A percentile compares a stretch with the other conserved stretches of the same genome.
phyloP scores from a whole-genome alignment of 2,797 vertebrate genomes.

The Vespertilio murinus region DNA sequence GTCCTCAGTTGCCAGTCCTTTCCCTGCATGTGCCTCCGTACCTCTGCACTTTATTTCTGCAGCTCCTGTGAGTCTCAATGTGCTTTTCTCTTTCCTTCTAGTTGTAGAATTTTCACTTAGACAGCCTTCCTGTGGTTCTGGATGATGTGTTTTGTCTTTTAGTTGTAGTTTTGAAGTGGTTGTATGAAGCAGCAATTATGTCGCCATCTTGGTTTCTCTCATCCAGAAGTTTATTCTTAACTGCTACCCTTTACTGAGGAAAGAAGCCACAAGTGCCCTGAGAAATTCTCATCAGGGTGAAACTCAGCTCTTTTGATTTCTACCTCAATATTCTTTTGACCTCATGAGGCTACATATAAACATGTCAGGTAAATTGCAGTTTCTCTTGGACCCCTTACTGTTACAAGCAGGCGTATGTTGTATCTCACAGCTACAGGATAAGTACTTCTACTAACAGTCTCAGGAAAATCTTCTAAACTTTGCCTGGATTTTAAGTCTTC shows the following conservation, averaged over 20 bases:
- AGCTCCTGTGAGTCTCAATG: no score
- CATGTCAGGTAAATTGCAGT: slow-evolving; percentile 77
- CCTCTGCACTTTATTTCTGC: no score
- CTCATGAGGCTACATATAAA: slow-evolving; percentile 67
- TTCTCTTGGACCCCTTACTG: slow-evolving; percentile 76
- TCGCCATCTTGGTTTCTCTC: no score
- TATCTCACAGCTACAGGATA: background rate
- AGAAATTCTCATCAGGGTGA: background rate
- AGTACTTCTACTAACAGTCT: background rate
- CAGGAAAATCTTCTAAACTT: background rate
- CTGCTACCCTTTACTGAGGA: background rate
- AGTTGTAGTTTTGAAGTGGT: no score
- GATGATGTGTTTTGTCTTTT: no score
- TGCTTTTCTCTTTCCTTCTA: no score
- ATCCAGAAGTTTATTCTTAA: background rate
- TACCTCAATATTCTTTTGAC: background rate
- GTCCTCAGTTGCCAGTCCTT: no score
- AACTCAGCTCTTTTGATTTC: background rate
- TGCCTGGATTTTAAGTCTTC: background rate
- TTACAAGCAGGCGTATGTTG: slow-evolving; percentile 71
- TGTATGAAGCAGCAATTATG: no score
- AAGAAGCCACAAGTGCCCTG: background rate
- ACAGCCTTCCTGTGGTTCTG: no score
- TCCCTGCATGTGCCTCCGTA: fast-evolving
- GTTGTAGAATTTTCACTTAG: no score